Percentiles rank a stretch among this genome's conserved stretches.
phyloP scores from a whole-genome alignment of 2,113 vertebrate genomes.

The Silurus asotus region DNA sequence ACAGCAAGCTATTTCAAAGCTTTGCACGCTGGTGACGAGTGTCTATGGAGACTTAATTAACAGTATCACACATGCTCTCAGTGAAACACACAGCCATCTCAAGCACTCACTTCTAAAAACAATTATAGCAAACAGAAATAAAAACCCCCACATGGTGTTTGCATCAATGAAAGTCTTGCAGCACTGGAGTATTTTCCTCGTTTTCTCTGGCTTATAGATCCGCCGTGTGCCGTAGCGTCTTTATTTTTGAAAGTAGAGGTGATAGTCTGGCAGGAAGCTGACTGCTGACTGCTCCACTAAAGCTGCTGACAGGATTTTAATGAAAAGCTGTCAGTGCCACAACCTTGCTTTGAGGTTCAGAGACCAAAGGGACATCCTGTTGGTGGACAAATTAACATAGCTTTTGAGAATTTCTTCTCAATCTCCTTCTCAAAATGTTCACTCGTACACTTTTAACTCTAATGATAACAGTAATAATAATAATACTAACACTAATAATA shows the following conservation, averaged over 20 bases:
- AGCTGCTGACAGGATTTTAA: slow-evolving; percentile 70
- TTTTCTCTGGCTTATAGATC: slow-evolving; percentile 1
- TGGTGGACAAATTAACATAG: slow-evolving; percentile 56
- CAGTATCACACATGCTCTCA: slow-evolving; percentile 48
- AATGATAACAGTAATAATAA: neutral
- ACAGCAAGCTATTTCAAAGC: slow-evolving; percentile 62
- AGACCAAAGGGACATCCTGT: slow-evolving; percentile 52
- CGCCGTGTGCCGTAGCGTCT: neutral
- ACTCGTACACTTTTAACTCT: neutral
- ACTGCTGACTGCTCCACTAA: slow-evolving; percentile 68
- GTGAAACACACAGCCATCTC: slow-evolving; percentile 21
- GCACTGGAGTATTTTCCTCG: neutral
- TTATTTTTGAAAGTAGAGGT: slow-evolving; percentile 49
- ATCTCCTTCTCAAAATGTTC: neutral
- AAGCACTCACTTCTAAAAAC: slow-evolving; percentile 38
- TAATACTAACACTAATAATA: neutral
- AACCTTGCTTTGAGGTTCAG: slow-evolving; percentile 64
- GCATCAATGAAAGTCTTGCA: neutral
- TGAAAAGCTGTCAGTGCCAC: slow-evolving; percentile 68
- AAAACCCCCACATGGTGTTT: slow-evolving; percentile 6
- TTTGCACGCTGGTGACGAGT: slow-evolving; percentile 60
- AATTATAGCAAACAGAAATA: slow-evolving; percentile 21
- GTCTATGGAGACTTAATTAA: slow-evolving; percentile 74
- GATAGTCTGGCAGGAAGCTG: slow-evolving; percentile 60
- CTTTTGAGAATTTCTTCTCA: slow-evolving; percentile 14